A percentile compares a stretch with the other conserved stretches of the same genome.
Conservation (phyloP, 2,888 invertebrate species). For the Hemistola chrysoprasaria region DNA sequence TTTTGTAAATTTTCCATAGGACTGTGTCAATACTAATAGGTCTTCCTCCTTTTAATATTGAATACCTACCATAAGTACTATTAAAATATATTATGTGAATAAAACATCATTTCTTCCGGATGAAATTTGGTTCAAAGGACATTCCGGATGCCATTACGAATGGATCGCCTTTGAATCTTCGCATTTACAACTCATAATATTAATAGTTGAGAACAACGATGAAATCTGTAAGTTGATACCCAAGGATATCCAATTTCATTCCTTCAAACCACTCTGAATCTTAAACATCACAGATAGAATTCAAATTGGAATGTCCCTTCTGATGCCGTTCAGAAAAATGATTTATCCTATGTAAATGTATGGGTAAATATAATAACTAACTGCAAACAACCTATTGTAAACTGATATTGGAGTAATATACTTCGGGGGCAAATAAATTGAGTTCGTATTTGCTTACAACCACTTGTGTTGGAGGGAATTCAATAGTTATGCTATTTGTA, state of each 20-base stretch:
- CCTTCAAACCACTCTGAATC: constrained; percentile 13
- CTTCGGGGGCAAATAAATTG: constrained; percentile 13
- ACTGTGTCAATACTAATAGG: too few species aligned
- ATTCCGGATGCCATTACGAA: constrained; percentile 27
- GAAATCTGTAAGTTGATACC: constrained; percentile 27
- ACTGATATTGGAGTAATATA: constrained; percentile 26
- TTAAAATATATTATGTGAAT: constrained; percentile 4
- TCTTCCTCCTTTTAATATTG: too few species aligned
- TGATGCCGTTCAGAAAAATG: constrained; percentile 21
- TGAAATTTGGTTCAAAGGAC: constrained; percentile 22
- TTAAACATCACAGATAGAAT: constrained; percentile 15
- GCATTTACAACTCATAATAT: constrained; percentile 28
- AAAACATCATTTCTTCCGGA: constrained; percentile 20
- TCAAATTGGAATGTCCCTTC: constrained; percentile 10
- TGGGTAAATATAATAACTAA: constrained; percentile 33
- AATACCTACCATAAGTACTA: neutral
- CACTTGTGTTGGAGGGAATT: too few species aligned
- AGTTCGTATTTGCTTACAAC: constrained; percentile 7
- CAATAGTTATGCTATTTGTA: too few species aligned
- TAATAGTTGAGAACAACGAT: constrained; percentile 28
- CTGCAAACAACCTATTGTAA: constrained; percentile 29
- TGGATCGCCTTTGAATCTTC: constrained; percentile 25
- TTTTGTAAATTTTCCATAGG: too few species aligned
- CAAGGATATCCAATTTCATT: constrained; percentile 31
- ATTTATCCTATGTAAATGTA: constrained; percentile 34